Base-by-base conservation (phyloP, 2,113 vertebrate species). In the Chionodraco myersi region DNA sequence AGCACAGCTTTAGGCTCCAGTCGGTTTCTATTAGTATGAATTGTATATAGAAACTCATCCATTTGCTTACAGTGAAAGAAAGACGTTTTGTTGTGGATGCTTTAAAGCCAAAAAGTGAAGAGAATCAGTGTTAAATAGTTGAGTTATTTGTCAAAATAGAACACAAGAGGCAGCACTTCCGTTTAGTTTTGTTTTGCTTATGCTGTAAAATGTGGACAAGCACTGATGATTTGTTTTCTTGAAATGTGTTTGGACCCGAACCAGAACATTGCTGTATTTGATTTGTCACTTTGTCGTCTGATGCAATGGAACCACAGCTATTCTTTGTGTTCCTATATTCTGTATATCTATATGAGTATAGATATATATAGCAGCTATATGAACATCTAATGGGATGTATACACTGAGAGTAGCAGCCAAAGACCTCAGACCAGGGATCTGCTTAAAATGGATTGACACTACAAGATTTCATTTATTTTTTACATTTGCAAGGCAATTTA, bases 401-500 rank as follows among this genome's bases (percentile, higher is more conserved):
- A 84, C 86, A 86, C 60, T 80, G 85, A 90, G 82, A 90, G 84
- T 90, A 91, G 93, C 92, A 94, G 91, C 89, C 91, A 88, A 83
- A 88, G 75, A 82, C 83, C 70, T 88, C 70, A 83, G 85, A 86
- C 80, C 65, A 13, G 80, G 47, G 79, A 79, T 80, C 79, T 52
- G 26, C 48, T 85, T 60, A 48, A 63, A 71, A 63, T 79, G 63
- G 48, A 48, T 76, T 54, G 47, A 92, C 77, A 91, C 85, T 88
- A 91, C 73, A 81, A 72, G 44, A 85, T 76, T 64, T 83, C 56
- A 57, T 10, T n/a, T 15, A 1, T 49, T 44, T 70, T 56, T 54
- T 49, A 41, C 72, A 30, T 68, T 76, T 72, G 61, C 59, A 62
- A 54, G 14, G 3, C 56, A 10, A 74, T 72, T 15, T 14, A 18